phyloP scores from a whole-genome alignment of 2,888 invertebrate genomes.

The Rhorus exstirpatorius region DNA sequence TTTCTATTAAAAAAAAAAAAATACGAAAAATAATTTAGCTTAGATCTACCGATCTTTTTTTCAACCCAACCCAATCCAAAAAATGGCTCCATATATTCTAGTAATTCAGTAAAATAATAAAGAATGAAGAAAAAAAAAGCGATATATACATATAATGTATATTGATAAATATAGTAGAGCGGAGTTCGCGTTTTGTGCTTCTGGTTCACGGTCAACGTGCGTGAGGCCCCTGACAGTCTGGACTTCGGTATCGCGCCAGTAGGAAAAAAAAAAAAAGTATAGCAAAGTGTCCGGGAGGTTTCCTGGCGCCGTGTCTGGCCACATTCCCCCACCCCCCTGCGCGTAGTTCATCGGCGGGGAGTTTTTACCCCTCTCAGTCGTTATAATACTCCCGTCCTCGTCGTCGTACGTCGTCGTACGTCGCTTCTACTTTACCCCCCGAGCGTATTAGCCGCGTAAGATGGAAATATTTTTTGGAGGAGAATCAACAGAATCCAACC shows the following conservation, averaged over 20 bases:
- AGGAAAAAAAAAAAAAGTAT: constrained; percentile 19
- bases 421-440: no score
- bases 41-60: no score
- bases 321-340: not conserved
- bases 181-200: constrained; percentile 46
- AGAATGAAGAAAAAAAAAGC: not conserved
- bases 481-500: no score
- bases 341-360: constrained; percentile 21
- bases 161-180: not conserved
- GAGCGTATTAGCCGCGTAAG: no score
- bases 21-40: no score
- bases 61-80: no score
- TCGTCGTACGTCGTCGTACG: constrained; percentile 34
- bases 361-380: constrained; percentile 33
- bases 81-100: not conserved
- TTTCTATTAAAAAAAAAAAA: no score
- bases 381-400: constrained; percentile 29
- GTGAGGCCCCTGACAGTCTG: constrained; percentile 82
- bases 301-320: constrained; percentile 41
- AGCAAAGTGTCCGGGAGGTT: constrained; percentile 40
- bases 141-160: not conserved
- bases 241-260: constrained; percentile 79
- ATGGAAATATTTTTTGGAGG: no score
- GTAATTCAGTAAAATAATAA: no score
- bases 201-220: constrained; percentile 83